Base-by-base conservation (phyloP, 2,888 invertebrate species). In the Scaptomyza flava region DNA sequence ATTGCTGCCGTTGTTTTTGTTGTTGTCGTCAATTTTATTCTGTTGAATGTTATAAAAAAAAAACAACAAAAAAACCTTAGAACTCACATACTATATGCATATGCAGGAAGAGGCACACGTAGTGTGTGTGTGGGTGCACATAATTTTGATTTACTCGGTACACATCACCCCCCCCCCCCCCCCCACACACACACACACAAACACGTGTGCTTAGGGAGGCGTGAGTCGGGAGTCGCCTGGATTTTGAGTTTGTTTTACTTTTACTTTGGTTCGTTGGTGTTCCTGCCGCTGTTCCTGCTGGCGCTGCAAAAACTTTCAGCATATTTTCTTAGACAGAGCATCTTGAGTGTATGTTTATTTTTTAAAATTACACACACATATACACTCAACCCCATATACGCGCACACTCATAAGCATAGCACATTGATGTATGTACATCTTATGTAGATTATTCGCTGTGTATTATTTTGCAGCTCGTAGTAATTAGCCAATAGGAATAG, bases 401-500 rank as follows among this genome's bases (percentile, higher is more conserved):
- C 77, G 78, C 75, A 75, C 20, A 75, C 75, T 73, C 74, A 78
- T 58, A 78, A 78, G 73, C 73, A 61, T 46, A 51, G 46, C 23
- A 6, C 67, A 75, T 68, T 73, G 74, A 75, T 75, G 69, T 74
- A 74, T 68, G 75, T 64, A 66, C 66, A 74, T 74, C 79, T 74
- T 76, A 79, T 83, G 89, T 84, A 87, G 77, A 83, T 88, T 82
- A 88, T 77, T 86, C 68, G 68, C 66, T 68, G 84, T 68, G 70
- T 70, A 72, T 27, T 27, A 72, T 79, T 73, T 76, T 68, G 30
- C 62, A 64, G 72, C 66, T 68, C 66, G 77, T 68, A 73, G 88
- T 83, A 83, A 83, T 83, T 83, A 83, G 82, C 82, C 82, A 83
- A 83, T 83, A 83, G 87, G 89, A 89, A 89, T 77, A 75, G 89